Evolutionary conservation across 2,113 vertebrate genomes (phyloP).

Genomic region (Callorhinus ursinus): DNA sequence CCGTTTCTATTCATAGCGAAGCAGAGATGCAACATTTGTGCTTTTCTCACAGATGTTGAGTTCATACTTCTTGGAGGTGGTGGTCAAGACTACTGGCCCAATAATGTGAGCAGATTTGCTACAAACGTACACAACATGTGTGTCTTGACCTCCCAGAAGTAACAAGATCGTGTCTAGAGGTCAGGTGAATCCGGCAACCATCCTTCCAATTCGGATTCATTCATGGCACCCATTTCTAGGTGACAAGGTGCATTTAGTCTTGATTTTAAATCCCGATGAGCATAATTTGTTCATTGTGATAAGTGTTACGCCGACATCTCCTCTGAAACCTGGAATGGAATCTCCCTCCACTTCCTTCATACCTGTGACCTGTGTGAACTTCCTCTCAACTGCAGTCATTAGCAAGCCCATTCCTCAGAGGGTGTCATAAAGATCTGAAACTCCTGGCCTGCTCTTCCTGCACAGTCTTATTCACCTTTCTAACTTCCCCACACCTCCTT

Average conservation of each 20-base stretch:
- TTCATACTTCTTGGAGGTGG: background rate
- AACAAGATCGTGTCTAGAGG: background rate
- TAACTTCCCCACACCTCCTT: background rate
- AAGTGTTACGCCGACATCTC: background rate
- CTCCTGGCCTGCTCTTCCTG: background rate
- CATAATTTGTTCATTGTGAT: background rate
- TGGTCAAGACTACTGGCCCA: background rate
- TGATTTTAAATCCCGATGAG: background rate
- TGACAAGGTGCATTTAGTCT: background rate
- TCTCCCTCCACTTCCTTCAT: background rate
- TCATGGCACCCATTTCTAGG: background rate
- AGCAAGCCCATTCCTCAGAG: background rate
- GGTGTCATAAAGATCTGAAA: background rate
- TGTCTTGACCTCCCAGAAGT: background rate
- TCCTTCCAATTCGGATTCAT: background rate
- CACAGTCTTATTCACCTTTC: background rate
- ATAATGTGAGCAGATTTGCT: background rate
- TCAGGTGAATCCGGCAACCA: background rate
- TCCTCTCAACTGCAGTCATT: background rate
- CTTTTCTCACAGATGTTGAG: slow-evolving; percentile 24
- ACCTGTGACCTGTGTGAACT: background rate
- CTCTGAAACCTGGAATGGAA: background rate
- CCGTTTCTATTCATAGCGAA: slow-evolving; percentile 53
- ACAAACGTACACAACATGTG: background rate
- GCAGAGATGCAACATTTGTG: background rate